Evolutionary conservation across 2,888 invertebrate genomes (phyloP).

Genomic region (Digitonthophagus gazella): DNA sequence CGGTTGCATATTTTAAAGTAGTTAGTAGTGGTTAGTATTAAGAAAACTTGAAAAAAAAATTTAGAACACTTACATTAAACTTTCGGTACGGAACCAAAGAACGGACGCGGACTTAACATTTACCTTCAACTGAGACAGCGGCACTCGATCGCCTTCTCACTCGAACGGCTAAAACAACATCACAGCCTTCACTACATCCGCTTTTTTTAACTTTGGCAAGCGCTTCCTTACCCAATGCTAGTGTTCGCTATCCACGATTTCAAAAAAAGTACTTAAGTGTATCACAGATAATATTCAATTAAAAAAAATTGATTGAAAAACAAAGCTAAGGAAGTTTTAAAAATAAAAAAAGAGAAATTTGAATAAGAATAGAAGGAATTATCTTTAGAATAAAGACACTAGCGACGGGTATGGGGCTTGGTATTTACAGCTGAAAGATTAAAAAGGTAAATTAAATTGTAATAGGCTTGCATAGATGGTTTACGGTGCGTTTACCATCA

Average conservation of each 20-base stretch:
- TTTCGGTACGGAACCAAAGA: slow-evolving; percentile 21
- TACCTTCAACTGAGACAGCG: slow-evolving; percentile 53
- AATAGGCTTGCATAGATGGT: slow-evolving; percentile 25
- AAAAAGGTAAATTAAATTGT: slow-evolving; percentile 37
- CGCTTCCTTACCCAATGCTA: slow-evolving; percentile 28
- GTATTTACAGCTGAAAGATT: slow-evolving; percentile 48
- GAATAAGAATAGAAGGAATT: neutral
- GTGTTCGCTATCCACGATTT: neutral
- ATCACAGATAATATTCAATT: neutral
- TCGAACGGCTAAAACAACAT: slow-evolving; percentile 54
- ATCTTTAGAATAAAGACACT: slow-evolving; percentile 29
- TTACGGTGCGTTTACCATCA: slow-evolving; percentile 13
- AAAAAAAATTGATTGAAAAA: neutral
- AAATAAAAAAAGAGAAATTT: neutral
- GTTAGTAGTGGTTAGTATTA: slow-evolving; percentile 8
- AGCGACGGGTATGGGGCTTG: slow-evolving; percentile 44
- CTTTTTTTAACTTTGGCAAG: slow-evolving; percentile 21
- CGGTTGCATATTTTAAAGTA: neutral
- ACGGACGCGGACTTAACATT: slow-evolving; percentile 43
- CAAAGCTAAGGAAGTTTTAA: neutral
- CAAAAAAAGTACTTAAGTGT: neutral
- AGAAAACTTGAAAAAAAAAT: neutral
- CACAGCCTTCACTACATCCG: slow-evolving; percentile 41
- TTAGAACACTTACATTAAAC: slow-evolving; percentile 30
- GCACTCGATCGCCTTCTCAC: slow-evolving; percentile 53